A percentile compares a stretch with the other conserved stretches of the same genome.
phyloP scores from a whole-genome alignment of 2,888 invertebrate species.

The Chymomyza caudatula region DNA sequence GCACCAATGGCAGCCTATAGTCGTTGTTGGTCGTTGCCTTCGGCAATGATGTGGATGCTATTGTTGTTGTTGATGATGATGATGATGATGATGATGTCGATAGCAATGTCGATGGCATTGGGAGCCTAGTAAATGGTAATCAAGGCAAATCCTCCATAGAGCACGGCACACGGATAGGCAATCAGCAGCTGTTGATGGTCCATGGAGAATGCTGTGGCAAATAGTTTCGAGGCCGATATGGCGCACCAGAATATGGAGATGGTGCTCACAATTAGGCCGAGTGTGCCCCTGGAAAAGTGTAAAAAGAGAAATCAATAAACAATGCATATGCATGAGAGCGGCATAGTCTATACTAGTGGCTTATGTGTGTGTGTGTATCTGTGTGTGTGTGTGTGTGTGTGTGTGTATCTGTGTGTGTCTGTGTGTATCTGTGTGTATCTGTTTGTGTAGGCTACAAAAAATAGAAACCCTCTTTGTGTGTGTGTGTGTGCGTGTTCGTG shows the following conservation, averaged over 20 bases:
- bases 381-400: constrained; percentile 6
- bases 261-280: constrained; percentile 81
- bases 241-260: constrained; percentile 85
- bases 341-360: constrained; percentile 12
- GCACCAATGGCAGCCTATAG: constrained; percentile 10
- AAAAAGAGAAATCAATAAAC: constrained; percentile 58
- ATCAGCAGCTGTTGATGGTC: constrained; percentile 85
- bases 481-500: constrained; percentile 41
- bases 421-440: constrained; percentile 18
- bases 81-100: neutral
- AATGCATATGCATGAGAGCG: constrained; percentile 64
- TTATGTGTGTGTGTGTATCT: neutral
- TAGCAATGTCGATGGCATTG: neutral
- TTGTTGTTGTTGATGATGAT: neutral
- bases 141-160: constrained; percentile 88
- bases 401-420: constrained; percentile 1
- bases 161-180: constrained; percentile 87
- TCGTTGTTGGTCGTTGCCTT: neutral
- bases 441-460: neutral
- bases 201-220: constrained; percentile 86
- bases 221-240: constrained; percentile 86
- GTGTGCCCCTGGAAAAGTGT: constrained; percentile 78
- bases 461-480: constrained; percentile 1
- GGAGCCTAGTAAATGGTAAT: constrained; percentile 81
- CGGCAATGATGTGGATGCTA: neutral